Conservation (phyloP, 2,797 vertebrate species). For the Schizopygopsis malacanthus region DNA sequence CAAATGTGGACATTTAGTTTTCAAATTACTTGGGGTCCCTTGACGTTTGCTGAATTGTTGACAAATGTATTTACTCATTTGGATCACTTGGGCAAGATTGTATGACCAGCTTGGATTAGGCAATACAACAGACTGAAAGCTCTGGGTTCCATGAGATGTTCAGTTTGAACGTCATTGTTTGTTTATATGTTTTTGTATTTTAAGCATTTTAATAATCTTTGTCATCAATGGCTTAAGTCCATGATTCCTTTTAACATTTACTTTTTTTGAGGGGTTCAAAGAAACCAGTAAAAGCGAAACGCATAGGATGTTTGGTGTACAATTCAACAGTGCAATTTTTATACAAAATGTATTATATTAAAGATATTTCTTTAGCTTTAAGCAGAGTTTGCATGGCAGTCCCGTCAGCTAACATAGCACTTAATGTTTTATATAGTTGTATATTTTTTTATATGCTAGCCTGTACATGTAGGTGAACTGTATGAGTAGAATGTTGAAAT, state of each 20-base stretch:
- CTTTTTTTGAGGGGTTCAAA: background rate
- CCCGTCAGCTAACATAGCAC: background rate
- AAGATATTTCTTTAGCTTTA: conserved; percentile 3
- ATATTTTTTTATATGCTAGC: conserved; percentile 23
- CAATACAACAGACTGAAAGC: background rate
- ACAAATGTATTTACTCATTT: background rate
- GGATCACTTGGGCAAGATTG: background rate
- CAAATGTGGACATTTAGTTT: conserved; percentile 29
- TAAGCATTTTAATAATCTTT: background rate
- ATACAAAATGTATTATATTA: conserved; percentile 24
- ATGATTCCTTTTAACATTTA: background rate
- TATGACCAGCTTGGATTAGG: background rate
- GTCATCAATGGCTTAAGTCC: background rate
- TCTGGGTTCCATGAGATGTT: conserved; percentile 21
- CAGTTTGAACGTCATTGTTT: background rate
- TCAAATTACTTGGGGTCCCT: conserved; percentile 6
- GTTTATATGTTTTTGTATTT: conserved; percentile 38
- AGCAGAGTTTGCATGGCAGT: conserved; percentile 12
- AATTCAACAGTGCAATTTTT: conserved; percentile 16
- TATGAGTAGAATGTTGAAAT: conserved; percentile 1
- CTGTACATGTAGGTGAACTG: background rate
- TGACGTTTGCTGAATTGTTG: background rate
- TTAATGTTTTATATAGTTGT: conserved; percentile 30
- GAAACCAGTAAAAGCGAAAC: background rate
- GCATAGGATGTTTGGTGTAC: conserved; percentile 1